A percentile compares a stretch with the other conserved stretches of the same genome.
These are phyloP conservation scores for Condylostylus longicornis DNA, from an alignment of 1,140 invertebrate genomes.

Conservation along the genomic window DNA sequence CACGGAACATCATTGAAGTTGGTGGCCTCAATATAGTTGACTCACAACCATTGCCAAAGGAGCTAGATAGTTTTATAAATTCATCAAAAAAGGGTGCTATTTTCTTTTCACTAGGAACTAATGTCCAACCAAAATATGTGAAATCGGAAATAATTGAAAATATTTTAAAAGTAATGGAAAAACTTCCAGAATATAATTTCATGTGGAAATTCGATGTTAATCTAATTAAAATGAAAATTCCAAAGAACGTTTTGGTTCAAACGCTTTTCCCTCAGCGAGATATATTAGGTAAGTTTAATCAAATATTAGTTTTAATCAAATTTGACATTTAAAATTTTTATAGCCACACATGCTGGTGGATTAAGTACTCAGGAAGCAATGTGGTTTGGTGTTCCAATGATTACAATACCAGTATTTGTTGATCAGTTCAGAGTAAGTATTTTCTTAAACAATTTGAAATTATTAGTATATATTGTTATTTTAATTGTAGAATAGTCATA, in stretches of 20 bases:
- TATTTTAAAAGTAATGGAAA: conserved; percentile 28
- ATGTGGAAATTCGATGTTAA: conserved; percentile 53
- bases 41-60: neutral
- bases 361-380: conserved; percentile 47
- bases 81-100: conserved; percentile 38
- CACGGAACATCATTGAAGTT: no score
- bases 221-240: conserved; percentile 22
- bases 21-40: no score
- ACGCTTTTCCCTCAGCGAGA: conserved; percentile 49
- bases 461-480: no score
- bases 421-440: conserved; percentile 34
- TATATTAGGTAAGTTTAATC: conserved; percentile 25
- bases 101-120: conserved; percentile 46
- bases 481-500: no score
- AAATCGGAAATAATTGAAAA: conserved; percentile 32
- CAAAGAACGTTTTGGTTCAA: conserved; percentile 37
- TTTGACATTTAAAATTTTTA: conserved; percentile 45
- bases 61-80: neutral
- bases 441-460: no score
- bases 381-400: conserved; percentile 45
- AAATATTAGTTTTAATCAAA: conserved; percentile 31
- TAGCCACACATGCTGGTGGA: conserved; percentile 51
- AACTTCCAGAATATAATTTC: conserved; percentile 36
- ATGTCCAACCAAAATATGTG: conserved; percentile 32
- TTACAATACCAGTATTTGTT: conserved; percentile 44